phyloP scores from a whole-genome alignment of 2,888 invertebrate genomes.

The Galeruca laticollis region DNA sequence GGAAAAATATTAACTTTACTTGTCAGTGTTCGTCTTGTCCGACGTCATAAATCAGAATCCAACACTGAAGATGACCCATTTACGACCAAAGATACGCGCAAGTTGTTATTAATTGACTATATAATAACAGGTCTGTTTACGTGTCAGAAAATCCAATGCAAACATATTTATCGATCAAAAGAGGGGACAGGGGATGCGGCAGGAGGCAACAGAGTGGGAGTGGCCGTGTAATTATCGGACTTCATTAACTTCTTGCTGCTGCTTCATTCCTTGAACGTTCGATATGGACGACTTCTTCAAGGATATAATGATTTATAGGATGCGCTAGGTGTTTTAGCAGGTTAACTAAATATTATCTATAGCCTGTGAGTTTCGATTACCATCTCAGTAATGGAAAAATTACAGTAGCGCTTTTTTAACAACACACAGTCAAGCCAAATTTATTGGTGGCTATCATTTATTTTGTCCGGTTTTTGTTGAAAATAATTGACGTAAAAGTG shows the following conservation, averaged over 20 bases:
- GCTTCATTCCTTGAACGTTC: conserved; percentile 2
- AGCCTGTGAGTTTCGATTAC: conserved; percentile 5
- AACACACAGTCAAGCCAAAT: not conserved
- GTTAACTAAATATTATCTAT: conserved; percentile 6
- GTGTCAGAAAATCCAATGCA: conserved; percentile 57
- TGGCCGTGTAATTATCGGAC: conserved; percentile 58
- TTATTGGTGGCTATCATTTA: not conserved
- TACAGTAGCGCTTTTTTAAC: not conserved
- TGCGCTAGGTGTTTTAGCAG: conserved; percentile 1
- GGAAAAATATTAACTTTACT: not conserved
- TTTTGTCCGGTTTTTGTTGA: not conserved
- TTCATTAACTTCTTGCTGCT: conserved; percentile 50
- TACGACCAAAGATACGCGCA: conserved; percentile 53
- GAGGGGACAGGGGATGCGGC: conserved; percentile 46
- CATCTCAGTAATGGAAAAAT: conserved; percentile 16
- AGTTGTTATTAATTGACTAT: conserved; percentile 63
- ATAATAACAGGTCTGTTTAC: conserved; percentile 62
- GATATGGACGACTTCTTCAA: not conserved
- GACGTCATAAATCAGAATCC: conserved; percentile 16
- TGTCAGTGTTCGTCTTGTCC: not conserved
- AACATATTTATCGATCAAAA: conserved; percentile 57
- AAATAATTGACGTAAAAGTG: no score
- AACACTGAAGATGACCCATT: conserved; percentile 56
- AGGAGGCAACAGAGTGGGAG: conserved; percentile 51
- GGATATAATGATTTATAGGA: conserved; percentile 8